phyloP scores from a whole-genome alignment of 2,113 vertebrate genomes.

The Gobiocypris rarus region DNA sequence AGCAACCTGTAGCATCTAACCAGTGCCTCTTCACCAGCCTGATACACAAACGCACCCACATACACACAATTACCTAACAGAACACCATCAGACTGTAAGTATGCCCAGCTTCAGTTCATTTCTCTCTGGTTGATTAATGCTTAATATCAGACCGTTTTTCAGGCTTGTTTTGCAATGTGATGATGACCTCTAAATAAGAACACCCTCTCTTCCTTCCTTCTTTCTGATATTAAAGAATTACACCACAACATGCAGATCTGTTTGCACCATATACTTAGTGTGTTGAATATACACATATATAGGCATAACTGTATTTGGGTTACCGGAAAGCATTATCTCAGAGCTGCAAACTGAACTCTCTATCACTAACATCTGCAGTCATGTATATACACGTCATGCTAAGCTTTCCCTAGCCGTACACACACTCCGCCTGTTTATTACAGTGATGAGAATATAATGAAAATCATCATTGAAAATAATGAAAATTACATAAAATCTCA shows the following conservation, averaged over 20 bases:
- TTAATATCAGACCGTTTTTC: not conserved
- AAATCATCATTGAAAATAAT: conserved; percentile 15
- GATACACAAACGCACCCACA: conserved; percentile 85
- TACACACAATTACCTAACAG: conserved; percentile 87
- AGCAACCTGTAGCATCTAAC: conserved; percentile 61
- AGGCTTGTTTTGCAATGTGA: not conserved
- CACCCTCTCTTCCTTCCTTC: not conserved
- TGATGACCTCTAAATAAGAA: not conserved
- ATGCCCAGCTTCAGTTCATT: conserved; percentile 24
- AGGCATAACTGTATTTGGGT: not conserved
- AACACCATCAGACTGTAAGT: conserved; percentile 98
- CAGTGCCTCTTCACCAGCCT: conserved; percentile 85
- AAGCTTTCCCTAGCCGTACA: not conserved
- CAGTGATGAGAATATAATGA: conserved; percentile 25
- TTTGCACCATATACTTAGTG: not conserved
- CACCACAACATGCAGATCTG: not conserved
- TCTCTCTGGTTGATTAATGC: conserved; percentile 9
- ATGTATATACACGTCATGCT: not conserved
- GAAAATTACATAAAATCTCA: conserved; percentile 3
- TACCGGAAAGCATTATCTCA: not conserved
- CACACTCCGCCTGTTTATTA: not conserved
- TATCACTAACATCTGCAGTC: conserved; percentile 5
- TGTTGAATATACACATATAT: not conserved
- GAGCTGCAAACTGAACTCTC: not conserved
- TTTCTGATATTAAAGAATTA: not conserved